Evolutionary conservation across 2,113 vertebrate species (phyloP).

Genomic region (Craseonycteris thonglongyai): DNA sequence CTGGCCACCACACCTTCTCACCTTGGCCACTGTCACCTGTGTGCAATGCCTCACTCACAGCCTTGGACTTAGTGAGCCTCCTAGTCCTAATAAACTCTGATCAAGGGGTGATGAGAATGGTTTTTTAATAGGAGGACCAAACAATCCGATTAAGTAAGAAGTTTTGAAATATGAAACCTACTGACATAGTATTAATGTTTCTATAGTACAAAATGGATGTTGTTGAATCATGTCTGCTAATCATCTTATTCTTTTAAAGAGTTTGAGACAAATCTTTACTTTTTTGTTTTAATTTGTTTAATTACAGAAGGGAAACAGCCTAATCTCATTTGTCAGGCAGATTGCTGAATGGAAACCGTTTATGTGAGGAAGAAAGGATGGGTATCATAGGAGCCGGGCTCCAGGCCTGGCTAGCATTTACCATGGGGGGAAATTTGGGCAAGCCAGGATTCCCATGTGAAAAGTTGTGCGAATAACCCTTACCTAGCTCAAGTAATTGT

Average conservation of each 20-base stretch:
- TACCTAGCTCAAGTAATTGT: background rate
- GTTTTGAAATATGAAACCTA: background rate
- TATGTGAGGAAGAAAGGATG: background rate
- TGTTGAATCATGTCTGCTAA: background rate
- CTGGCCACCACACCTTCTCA: accelerated
- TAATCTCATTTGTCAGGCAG: background rate
- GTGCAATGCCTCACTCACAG: accelerated
- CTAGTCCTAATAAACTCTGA: background rate
- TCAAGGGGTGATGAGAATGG: background rate
- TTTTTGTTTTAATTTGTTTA: no score
- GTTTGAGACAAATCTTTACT: background rate
- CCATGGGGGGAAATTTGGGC: background rate
- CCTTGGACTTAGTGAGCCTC: background rate
- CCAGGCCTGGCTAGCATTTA: background rate
- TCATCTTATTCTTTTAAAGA: background rate
- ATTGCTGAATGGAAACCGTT: background rate
- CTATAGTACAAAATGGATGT: background rate
- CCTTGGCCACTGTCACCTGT: no score
- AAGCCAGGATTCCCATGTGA: background rate
- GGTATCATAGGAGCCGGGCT: background rate
- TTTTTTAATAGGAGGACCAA: background rate
- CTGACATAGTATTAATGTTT: background rate
- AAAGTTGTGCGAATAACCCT: background rate
- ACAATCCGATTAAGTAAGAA: background rate
- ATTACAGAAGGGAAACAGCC: background rate